A percentile compares a stretch with the other conserved stretches of the same genome.
Evolutionary conservation across 2,888 invertebrate species (phyloP).

Genomic region (Drosophila silvestris): DNA sequence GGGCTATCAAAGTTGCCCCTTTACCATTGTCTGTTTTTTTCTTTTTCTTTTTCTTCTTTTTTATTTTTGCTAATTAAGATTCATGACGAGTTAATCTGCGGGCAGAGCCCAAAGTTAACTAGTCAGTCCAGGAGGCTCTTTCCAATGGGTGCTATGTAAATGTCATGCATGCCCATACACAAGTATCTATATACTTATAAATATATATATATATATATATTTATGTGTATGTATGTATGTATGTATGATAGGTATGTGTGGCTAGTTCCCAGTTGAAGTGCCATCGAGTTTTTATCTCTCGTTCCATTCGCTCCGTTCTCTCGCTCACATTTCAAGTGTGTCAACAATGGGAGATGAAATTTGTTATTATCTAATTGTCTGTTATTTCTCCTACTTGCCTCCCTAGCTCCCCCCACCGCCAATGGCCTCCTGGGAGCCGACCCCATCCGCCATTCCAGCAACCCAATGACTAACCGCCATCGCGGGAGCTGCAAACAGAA

Average conservation of each 20-base stretch:
- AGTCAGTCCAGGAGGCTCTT: slow-evolving; percentile 16
- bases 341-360: slow-evolving; percentile 56
- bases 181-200: not conserved
- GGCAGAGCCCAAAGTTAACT: slow-evolving; percentile 36
- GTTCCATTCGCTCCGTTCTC: slow-evolving; percentile 18
- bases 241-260: not conserved
- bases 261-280: slow-evolving; percentile 16
- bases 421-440: slow-evolving; percentile 42
- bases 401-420: slow-evolving; percentile 15
- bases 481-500: slow-evolving; percentile 67
- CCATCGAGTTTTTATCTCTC: slow-evolving; percentile 39
- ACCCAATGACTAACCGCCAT: slow-evolving; percentile 54
- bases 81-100: slow-evolving; percentile 64
- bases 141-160: not conserved
- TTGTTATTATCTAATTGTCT: slow-evolving; percentile 67
- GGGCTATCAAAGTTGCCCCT: slow-evolving; percentile 17
- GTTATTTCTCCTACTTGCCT: slow-evolving; percentile 32
- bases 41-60: not conserved
- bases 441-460: slow-evolving; percentile 7
- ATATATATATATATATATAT: not conserved
- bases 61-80: slow-evolving; percentile 55
- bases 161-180: not conserved
- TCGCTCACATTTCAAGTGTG: slow-evolving; percentile 40
- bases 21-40: not conserved
- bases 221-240: not conserved